Base-by-base conservation (phyloP, 2,113 vertebrate species). In the Fulica atra region DNA sequence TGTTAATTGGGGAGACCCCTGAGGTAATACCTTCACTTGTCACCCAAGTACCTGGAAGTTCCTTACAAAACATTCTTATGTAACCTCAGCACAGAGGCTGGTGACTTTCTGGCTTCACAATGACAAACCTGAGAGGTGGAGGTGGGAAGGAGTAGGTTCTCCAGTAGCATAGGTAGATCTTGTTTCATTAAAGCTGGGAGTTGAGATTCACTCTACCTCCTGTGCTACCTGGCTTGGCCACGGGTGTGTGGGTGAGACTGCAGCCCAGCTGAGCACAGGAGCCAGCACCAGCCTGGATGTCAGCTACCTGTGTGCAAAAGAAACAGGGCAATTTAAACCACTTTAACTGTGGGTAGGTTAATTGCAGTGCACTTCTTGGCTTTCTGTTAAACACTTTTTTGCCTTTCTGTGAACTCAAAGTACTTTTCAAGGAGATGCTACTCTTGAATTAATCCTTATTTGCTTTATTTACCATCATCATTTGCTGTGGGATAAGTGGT, bases 391-490 rank as follows among this genome's bases (percentile, higher is more conserved):
- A 20, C 15, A 3, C 2, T 29, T 54, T 42, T 51, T 11, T 2
- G 4, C n/a, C 38, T 87, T 64, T 54, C n/a, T 60, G 24, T 35
- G 44, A 35, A 13, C 38, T 54, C 4, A 2, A 50, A 26, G 16
- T 56, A 2, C 7, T 64, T 29, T 11, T 31, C 36, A 50, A 36
- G 80, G 87, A 91, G 77, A 25, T 25, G 5, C 25, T 42, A 0
- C 40, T 57, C 36, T 56, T n/a, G 31, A 64, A 64, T 29, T 26
- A 25, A 38, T 56, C 61, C 6, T 51, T 4, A 0, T 2, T 57
- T 1, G 0, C 8, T 35, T 64, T 33, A 5, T 60, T 64, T 64
- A 7, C 51, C 71, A n/a, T 10, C 23, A 0, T 11, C 25, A 2
- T 17, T 50, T 21, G n/a, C 73, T 71, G 61, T 42, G 29, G 54